Evolutionary conservation across 1,140 invertebrate species (phyloP).

Genomic region (Ceratoteleas bidentatus): DNA sequence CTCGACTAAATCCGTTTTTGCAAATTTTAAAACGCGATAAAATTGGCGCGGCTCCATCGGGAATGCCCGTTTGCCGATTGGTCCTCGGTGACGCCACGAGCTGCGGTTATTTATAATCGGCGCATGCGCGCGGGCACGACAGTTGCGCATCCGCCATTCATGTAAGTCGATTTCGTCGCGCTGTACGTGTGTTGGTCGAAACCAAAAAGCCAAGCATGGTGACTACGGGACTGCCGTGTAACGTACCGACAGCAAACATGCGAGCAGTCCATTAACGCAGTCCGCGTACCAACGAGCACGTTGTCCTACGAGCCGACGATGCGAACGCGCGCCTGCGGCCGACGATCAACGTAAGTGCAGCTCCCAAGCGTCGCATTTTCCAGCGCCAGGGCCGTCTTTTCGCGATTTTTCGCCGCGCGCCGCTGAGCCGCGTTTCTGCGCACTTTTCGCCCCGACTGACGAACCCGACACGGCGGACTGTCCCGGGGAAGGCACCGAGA

Average conservation of each 20-base stretch:
- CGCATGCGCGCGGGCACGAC: conserved; percentile 69
- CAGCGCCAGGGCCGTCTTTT: conserved; percentile 13
- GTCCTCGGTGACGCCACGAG: conserved; percentile 70
- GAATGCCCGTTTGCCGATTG: conserved; percentile 58
- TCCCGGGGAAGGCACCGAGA: not conserved
- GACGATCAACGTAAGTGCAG: conserved; percentile 73
- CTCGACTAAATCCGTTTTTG: not conserved
- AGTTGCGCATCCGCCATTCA: conserved; percentile 78
- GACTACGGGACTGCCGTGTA: conserved; percentile 72
- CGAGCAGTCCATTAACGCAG: conserved; percentile 70
- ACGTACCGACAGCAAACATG: conserved; percentile 68
- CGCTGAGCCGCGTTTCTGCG: conserved; percentile 16
- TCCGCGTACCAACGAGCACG: conserved; percentile 24
- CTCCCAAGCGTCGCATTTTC: conserved; percentile 47
- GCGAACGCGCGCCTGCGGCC: conserved; percentile 68
- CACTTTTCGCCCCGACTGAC: conserved; percentile 19
- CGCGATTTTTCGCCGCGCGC: conserved; percentile 16
- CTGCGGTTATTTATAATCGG: conserved; percentile 74
- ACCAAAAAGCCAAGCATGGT: conserved; percentile 72
- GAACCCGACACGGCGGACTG: not conserved
- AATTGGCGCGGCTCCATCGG: not conserved
- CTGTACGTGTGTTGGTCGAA: conserved; percentile 73
- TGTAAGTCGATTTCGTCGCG: conserved; percentile 77
- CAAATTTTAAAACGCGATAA: not conserved
- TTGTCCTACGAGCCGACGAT: conserved; percentile 68